phyloP scores from a whole-genome alignment of 2,113 vertebrate species.

The Phrynosoma platyrhinos region DNA sequence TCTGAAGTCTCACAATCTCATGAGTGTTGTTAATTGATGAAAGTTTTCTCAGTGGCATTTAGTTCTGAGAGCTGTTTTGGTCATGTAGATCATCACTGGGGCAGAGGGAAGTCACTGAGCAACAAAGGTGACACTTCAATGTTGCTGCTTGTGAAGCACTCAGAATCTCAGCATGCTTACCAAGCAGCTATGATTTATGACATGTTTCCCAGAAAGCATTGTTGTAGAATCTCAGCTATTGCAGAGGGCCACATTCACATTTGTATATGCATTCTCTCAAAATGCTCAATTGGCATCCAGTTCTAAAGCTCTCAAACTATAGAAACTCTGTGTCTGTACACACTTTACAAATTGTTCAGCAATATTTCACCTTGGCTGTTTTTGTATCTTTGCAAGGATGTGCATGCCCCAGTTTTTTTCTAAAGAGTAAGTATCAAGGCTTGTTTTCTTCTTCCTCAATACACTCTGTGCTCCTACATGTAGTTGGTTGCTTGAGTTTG shows the following conservation, averaged over 20 bases:
- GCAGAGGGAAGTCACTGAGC: too few species aligned
- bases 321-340: background rate
- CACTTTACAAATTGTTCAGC: background rate
- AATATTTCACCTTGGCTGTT: background rate
- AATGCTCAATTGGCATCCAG: background rate
- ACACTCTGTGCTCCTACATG: background rate
- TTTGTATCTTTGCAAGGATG: background rate
- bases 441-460: conserved; percentile 12
- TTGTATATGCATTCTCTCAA: background rate
- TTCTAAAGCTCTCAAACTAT: background rate
- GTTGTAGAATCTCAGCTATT: background rate
- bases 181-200: background rate
- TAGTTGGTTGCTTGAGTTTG: conserved; percentile 38
- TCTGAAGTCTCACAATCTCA: background rate
- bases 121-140: too few species aligned
- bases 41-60: background rate
- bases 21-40: background rate
- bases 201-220: background rate
- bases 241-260: background rate
- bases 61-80: background rate
- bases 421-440: conserved; percentile 12
- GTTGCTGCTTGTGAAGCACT: background rate
- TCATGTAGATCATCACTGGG: background rate
- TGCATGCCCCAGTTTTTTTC: background rate
- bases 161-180: too few species aligned